phyloP scores from a whole-genome alignment of 2,113 vertebrate species.

The Ageneiosus marmoratus region DNA sequence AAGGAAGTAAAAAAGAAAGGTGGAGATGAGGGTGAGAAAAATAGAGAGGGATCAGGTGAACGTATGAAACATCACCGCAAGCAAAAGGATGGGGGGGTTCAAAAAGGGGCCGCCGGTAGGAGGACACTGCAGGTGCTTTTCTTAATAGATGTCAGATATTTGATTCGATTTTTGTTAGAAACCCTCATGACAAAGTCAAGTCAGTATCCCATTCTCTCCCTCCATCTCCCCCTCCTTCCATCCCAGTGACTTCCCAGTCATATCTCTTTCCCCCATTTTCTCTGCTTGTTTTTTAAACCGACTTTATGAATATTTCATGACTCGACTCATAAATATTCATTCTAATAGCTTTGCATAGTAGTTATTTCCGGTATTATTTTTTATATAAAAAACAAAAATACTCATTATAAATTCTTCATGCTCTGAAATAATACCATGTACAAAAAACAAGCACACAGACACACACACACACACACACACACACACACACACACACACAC shows the following conservation, averaged over 20 bases:
- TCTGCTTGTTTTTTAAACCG: slow-evolving; percentile 69
- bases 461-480: slow-evolving; percentile 10
- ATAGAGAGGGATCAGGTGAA: slow-evolving; percentile 74
- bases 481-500: slow-evolving; percentile 4
- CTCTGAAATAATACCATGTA: slow-evolving; percentile 66
- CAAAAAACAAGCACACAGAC: slow-evolving; percentile 41
- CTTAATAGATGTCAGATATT: slow-evolving; percentile 91
- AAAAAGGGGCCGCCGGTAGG: slow-evolving; percentile 73
- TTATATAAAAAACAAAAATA: slow-evolving; percentile 88
- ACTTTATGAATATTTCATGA: slow-evolving; percentile 99
- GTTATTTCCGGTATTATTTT: slow-evolving; percentile 94
- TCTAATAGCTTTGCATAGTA: slow-evolving; percentile 95
- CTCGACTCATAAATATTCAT: slow-evolving; percentile 97
- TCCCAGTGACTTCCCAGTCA: slow-evolving; percentile 62
- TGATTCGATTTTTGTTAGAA: slow-evolving; percentile 86
- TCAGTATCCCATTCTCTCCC: slow-evolving; percentile 39
- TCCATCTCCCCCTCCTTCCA: slow-evolving; percentile 14
- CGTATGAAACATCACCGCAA: slow-evolving; percentile 80
- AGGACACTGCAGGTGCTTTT: slow-evolving; percentile 74
- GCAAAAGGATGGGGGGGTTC: slow-evolving; percentile 60
- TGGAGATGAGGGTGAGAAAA: slow-evolving; percentile 69
- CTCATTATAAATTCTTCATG: slow-evolving; percentile 89
- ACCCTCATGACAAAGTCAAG: slow-evolving; percentile 61
- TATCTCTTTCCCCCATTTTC: slow-evolving; percentile 53
- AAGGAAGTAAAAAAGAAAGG: slow-evolving; percentile 65